Base-by-base conservation (phyloP, 2,888 invertebrate genomes). In the Protonemura montana region DNA sequence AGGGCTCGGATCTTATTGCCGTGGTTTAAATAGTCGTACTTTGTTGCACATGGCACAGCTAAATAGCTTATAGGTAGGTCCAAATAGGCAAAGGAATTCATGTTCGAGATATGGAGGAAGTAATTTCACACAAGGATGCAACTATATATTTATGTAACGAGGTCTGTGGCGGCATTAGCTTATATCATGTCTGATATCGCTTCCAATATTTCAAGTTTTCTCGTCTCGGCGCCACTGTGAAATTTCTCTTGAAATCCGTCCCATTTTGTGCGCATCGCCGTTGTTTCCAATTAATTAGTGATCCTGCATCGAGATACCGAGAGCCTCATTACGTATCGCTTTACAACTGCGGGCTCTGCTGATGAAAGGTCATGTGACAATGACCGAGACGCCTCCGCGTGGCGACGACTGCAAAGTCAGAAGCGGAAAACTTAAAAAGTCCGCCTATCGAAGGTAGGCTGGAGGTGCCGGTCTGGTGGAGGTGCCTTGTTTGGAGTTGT, bases 311-410 rank as follows among this genome's bases (percentile, higher is more conserved):
- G 29, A 78, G 5, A 3, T 13, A 25, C 27, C 26, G 78, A 78
- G 13, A 26, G 78, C 25, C 59, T 59, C 59, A 59, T 41, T 41
- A 59, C 16, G 21, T 21, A 59, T 59, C 59, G 59, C 59, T 25
- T 3, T 10, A 1, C 16, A 27, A 26, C 2, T 10, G 80, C 16
- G 27, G 30, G 28, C 27, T 7, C 29, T 29, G n/a, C 81, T 76
- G 25, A 0, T 35, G 28, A 86, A 85, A 86, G 85, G 85, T 86
- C 85, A 86, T 26, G 42, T 42, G 85, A 86, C 85, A 86, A 86
- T 42, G 85, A 86, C 85, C 59, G 59, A 59, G 59, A 76, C 28
- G 59, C 59, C 59, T 10, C 16, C 59, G 41, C 59, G 16, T 59
- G 5, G 26, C 26, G 26, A 25, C 26, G 13, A 13, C 59, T 10